phyloP scores from a whole-genome alignment of 2,113 vertebrate genomes.

The Pollimyrus isidori region DNA sequence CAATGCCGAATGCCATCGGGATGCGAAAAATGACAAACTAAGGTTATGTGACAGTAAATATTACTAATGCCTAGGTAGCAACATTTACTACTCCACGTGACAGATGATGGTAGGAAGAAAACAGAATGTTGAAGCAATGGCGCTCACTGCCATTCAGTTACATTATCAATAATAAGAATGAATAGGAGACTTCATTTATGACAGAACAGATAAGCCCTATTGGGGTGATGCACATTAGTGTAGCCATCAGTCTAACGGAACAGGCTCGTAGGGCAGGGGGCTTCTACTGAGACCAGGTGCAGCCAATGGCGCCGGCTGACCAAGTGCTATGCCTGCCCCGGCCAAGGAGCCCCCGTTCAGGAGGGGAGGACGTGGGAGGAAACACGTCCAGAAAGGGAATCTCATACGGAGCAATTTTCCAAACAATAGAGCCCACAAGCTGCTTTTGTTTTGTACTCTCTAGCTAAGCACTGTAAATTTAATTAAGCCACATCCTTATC shows the following conservation, averaged over 20 bases:
- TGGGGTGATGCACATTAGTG: background rate
- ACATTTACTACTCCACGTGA: background rate
- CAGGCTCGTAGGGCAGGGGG: background rate
- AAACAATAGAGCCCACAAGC: background rate
- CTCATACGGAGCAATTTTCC: background rate
- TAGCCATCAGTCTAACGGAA: background rate
- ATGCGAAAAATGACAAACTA: background rate
- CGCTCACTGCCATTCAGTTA: background rate
- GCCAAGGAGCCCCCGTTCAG: background rate
- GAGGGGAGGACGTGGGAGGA: background rate
- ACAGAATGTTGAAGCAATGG: background rate
- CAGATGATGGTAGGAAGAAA: background rate
- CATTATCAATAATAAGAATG: background rate
- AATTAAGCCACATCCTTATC: constrained; percentile 19
- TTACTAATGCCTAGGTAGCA: background rate
- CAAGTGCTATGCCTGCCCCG: background rate
- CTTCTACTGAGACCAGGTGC: background rate
- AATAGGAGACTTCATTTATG: background rate
- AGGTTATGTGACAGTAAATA: background rate
- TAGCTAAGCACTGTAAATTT: constrained; percentile 3
- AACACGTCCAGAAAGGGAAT: background rate
- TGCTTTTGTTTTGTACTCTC: background rate
- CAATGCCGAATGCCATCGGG: background rate
- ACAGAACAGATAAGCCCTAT: background rate
- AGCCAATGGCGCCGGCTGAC: background rate